Conservation (phyloP, 37 sponge, comb jelly and placozoan genomes). For the Ianthella basta region DNA sequence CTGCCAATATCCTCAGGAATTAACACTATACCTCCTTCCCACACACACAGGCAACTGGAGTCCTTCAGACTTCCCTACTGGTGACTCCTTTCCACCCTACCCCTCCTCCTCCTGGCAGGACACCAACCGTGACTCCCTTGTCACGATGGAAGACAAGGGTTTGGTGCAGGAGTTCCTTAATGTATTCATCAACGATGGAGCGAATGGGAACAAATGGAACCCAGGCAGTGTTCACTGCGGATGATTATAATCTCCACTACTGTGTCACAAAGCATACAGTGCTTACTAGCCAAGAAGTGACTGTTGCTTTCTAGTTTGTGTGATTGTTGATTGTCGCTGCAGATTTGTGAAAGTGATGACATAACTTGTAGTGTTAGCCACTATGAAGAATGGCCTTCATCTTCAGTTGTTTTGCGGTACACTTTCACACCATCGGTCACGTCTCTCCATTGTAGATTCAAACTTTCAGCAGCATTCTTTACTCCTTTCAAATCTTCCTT, state of each 20-base stretch:
- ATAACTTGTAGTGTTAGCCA: no score
- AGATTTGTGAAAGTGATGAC: no score
- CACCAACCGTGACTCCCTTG: slow-evolving; percentile 73
- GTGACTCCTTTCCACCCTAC: slow-evolving; percentile 48
- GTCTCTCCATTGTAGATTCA: not conserved
- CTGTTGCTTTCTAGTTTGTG: no score
- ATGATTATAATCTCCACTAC: no score
- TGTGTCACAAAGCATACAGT: no score
- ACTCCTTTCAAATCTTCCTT: no score
- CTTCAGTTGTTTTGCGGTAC: no score
- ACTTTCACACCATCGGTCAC: not conserved
- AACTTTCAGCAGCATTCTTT: not conserved
- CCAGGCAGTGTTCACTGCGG: slow-evolving; percentile 46
- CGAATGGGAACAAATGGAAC: slow-evolving; percentile 56
- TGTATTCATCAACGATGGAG: slow-evolving; percentile 66
- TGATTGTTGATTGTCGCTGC: no score
- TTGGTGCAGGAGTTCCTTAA: slow-evolving; percentile 53
- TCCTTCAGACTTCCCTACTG: slow-evolving; percentile 82
- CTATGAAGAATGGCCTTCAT: no score
- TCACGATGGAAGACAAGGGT: slow-evolving; percentile 40
- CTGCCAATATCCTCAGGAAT: not conserved
- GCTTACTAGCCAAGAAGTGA: no score
- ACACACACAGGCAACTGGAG: slow-evolving; percentile 81
- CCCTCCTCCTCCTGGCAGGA: slow-evolving; percentile 24
- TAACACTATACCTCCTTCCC: not conserved